Conservation (phyloP, 2,888 invertebrate genomes). For the Athrips mouffetella region DNA sequence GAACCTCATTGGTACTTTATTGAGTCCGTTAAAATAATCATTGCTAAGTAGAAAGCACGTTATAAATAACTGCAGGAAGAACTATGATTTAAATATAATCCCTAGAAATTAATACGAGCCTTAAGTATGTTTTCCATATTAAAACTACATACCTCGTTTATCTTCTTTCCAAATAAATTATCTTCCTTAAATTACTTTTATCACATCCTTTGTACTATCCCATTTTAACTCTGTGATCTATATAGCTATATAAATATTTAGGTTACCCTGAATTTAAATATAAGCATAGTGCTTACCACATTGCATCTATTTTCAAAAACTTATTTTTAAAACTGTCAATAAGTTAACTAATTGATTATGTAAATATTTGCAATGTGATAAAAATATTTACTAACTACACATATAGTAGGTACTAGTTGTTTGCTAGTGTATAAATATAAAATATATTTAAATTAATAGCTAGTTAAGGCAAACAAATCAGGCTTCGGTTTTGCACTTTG, state of each 20-base stretch:
- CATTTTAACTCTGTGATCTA: constrained; percentile 47
- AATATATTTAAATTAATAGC: background rate
- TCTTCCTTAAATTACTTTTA: constrained; percentile 22
- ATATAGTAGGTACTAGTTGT: background rate
- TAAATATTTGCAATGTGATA: background rate
- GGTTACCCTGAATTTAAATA: background rate
- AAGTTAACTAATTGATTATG: background rate
- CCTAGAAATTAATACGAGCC: no score
- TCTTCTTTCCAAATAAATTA: no score
- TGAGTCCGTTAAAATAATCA: no score
- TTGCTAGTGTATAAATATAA: background rate
- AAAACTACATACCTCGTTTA: background rate
- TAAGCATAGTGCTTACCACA: background rate
- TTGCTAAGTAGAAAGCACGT: no score
- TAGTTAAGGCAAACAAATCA: background rate
- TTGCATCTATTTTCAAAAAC: background rate
- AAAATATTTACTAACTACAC: background rate
- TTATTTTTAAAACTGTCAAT: background rate
- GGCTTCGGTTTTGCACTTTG: background rate
- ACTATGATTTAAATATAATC: background rate
- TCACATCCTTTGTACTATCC: constrained; percentile 17
- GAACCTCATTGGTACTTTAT: no score
- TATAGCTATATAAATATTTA: constrained; percentile 24
- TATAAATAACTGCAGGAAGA: no score
- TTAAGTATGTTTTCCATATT: background rate